A percentile compares a stretch with the other conserved stretches of the same genome.
These are phyloP conservation scores for Sebastes iracundus DNA, from an alignment of 2,797 vertebrate species.

Conservation along the genomic window DNA sequence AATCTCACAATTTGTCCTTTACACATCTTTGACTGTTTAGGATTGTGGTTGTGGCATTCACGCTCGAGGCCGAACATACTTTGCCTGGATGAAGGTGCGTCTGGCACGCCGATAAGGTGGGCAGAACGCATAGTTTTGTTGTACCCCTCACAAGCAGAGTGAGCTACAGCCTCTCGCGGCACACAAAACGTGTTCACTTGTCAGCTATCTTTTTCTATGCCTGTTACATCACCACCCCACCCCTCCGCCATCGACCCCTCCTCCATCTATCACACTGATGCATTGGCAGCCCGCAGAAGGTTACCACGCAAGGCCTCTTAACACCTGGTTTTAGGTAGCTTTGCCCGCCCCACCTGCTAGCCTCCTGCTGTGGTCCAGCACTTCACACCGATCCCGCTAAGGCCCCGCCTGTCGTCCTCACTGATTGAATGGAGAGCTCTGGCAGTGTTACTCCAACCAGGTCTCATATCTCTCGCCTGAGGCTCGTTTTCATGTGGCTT, in stretches of 20 bases:
- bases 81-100: constrained; percentile 41
- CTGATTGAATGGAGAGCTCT: constrained; percentile 66
- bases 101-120: constrained; percentile 39
- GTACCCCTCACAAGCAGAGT: constrained; percentile 9
- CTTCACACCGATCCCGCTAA: constrained; percentile 69
- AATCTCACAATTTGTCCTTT: constrained; percentile 19
- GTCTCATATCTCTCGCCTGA: constrained; percentile 59
- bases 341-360: constrained; percentile 61
- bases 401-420: constrained; percentile 57
- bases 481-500: constrained; percentile 57
- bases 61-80: constrained; percentile 33
- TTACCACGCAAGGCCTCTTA: constrained; percentile 72
- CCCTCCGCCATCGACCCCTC: constrained; percentile 33
- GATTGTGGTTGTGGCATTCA: constrained; percentile 26
- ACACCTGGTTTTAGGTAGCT: constrained; percentile 69
- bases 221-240: constrained; percentile 40
- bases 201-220: constrained; percentile 58
- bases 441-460: constrained; percentile 32
- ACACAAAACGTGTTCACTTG: constrained; percentile 33
- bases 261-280: constrained; percentile 65
- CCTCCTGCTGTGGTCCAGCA: constrained; percentile 58
- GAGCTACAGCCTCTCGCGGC: constrained; percentile 30
- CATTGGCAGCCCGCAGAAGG: constrained; percentile 63
- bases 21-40: constrained; percentile 10
- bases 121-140: not conserved